Evolutionary conservation across 2,797 vertebrate species (phyloP), one percentile per base, ranked within the genome.

Genomic region (Nannoperca australis): DNA sequence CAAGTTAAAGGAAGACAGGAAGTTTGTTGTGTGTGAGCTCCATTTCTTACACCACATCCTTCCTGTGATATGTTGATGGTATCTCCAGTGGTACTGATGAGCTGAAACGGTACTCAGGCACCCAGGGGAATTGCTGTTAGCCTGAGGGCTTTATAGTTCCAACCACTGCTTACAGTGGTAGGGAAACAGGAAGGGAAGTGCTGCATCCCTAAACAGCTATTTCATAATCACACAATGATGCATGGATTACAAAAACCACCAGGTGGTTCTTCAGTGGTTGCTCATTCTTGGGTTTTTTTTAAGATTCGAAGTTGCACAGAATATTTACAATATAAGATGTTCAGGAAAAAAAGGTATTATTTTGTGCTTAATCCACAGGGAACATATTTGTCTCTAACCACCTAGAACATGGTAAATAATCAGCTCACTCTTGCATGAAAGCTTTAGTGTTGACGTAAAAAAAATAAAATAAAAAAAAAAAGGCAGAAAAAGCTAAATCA

Each of bases 21-120:
- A 78, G 73, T 82, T 49, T 82, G 64, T 84, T 40, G 8, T 70
- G 73, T 72, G 59, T 44, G 55, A 76, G 47, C 73, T 68, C 17
- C 34, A 87, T 79, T 91, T 87, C 30, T 82, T 76, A 47, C 24
- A 88, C 73, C 65, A 79, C 86, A 85, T 94, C 89, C 90, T 92
- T 92, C 91, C 91, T 90, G 79, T 54, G 70, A 90, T 81, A 54
- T 3, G 54, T 1, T 24, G 85, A 92, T 83, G 56, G 54, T 76
- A 88, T 94, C 88, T 78, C 22, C 34, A 76, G 78, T n/a, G 38
- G 38, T 38, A 61, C 77, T 73, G 81, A 87, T 82, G 77, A 88
- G 78, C 77, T 73, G 72, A 79, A 82, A 89, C 44, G 15, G 72
- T 69, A 76, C 78, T 76, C 54, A 36, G 47, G 69, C 70, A 76